phyloP scores from a whole-genome alignment of 2,113 vertebrate genomes.

The Laticauda laticaudata region DNA sequence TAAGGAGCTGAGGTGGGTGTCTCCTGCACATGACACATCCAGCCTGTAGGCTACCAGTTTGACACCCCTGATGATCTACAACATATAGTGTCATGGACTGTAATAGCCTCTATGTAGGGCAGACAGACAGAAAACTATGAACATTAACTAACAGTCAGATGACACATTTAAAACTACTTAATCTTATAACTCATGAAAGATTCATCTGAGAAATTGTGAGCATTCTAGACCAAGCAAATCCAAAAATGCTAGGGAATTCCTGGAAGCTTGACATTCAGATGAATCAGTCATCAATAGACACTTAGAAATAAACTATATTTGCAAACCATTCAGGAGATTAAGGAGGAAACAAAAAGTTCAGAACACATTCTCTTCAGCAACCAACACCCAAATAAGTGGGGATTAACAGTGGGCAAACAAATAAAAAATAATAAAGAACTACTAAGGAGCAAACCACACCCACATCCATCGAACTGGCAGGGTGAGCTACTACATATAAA shows the following conservation, averaged over 20 bases:
- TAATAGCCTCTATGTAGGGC: background rate
- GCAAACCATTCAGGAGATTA: background rate
- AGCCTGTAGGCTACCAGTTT: too few relatives aligned
- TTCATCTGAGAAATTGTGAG: background rate
- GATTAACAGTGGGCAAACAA: background rate
- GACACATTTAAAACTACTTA: background rate
- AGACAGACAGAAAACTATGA: background rate
- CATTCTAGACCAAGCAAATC: background rate
- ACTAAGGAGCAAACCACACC: background rate
- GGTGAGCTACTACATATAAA: background rate
- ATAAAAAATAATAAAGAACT: background rate
- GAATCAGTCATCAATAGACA: background rate
- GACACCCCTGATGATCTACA: background rate
- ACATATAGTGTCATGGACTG: background rate
- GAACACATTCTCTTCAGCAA: background rate
- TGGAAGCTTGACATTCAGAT: background rate
- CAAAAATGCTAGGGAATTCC: background rate
- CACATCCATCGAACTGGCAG: background rate
- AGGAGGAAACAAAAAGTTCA: background rate
- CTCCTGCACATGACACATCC: too few relatives aligned
- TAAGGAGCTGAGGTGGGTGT: too few relatives aligned
- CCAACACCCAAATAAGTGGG: background rate
- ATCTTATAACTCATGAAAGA: background rate
- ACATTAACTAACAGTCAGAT: background rate
- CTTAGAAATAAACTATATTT: background rate